Evolutionary conservation across 2,888 invertebrate genomes (phyloP), one percentile per base, ranked within the genome.

Genomic region (Acleris emargana): DNA sequence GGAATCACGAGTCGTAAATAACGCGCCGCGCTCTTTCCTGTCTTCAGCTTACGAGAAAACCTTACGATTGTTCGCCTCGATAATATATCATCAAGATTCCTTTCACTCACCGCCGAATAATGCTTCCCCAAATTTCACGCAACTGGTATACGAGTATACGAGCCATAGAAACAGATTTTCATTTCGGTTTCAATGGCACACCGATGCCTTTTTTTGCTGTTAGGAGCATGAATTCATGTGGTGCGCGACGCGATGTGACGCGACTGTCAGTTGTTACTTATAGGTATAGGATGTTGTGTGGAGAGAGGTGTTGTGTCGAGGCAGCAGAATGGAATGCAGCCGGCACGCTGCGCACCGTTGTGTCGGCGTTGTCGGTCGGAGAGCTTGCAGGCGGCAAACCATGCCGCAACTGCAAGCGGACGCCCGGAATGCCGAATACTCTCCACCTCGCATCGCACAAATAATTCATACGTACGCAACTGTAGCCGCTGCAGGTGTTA

Each of bases 1-100:
- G 88, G 88, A 90, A 88, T 84, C 80, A 77, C 81, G 74, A 81
- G 80, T 87, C 88, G 87, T 90, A 89, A 91, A 89, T 89, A 89
- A 88, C 82, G 80, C 81, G 81, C 79, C 81, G 80, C 83, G 81
- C 83, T 82, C 80, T 82, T 87, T 88, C 86, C 87, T 84, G 87
- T 85, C 86, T 84, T 86, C 76, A 80, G 76, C 80, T 79, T 76
- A 75, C 75, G 77, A 74, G 78, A 77, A 69, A 72, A 78, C 77
- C 80, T 82, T 80, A 73, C 75, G 75, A 83, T 82, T 86, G 74
- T 78, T 73, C 71, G 69, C 71, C 75, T 64, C 69, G 71, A 73
- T 76, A 75, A 81, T 80, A 79, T 78, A 79, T 77, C 72, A 77
- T 75, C 67, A 70, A 76, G 76, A 69, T 75, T 73, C 74, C 60